Base-by-base conservation (phyloP, 2,888 invertebrate species). In the Hyalella azteca region DNA sequence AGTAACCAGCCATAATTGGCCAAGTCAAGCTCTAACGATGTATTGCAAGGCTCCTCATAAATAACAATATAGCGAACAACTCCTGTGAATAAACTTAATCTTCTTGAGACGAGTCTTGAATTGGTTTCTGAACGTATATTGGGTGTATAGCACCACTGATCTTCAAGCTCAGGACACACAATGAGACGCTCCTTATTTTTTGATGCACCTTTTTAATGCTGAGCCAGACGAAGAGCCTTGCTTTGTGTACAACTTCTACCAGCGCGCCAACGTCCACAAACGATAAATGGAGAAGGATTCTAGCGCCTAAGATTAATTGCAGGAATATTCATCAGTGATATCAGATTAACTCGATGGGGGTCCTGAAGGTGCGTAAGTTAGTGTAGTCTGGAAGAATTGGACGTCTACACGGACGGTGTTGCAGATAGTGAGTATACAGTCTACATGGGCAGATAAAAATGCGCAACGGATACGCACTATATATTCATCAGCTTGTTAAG, bases 401-500 rank as follows among this genome's bases (percentile, higher is more conserved):
- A 66, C 66, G 66, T 36, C 66, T 66, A 66, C 66, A 66, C 66
- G 66, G 66, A 32, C 66, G 32, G 66, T 66, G 36, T 36, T 66
- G 32, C 66, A 66, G 66, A 66, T 66, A 66, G 66, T 36, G 66
- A n/a, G 66, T 66, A 66, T 66, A 66, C 66, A 15, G 66, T 66
- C 36, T 19, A 36, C 36, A 66, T 36, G 36, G 36, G 39, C 66
- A 66, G 66, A 66, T 66, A 66, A 66, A 54, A 66, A 19, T 66
- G 66, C 66, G 36, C 66, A 66, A 66, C 66, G 36, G 36, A 66
- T 36, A 66, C 66, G 4, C 66, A 36, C 66, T 66, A 66, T 66
- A 66, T 66, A 66, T 66, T 66, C 66, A 66, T 66, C 66, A 66
- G 66, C 66, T 66, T 66, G 66, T 66, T 66, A 66, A 66, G 66